A percentile compares a stretch with the other conserved stretches of the same genome.
These are phyloP conservation scores for Ischnura elegans DNA, from an alignment of 2,888 invertebrate genomes.

Conservation along the genomic window DNA sequence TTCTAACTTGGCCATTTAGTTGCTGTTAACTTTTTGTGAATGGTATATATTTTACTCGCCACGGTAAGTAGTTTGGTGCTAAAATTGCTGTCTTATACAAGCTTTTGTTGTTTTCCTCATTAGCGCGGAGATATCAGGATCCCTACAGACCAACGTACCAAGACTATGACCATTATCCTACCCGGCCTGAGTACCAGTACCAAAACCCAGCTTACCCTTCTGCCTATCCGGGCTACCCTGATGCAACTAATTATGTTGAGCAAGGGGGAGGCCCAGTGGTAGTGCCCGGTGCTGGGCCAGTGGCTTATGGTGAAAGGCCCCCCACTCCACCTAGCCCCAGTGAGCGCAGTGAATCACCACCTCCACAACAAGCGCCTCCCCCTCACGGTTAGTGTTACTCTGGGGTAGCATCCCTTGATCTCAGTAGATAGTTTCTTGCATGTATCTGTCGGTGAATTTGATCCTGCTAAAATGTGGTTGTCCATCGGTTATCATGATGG, in stretches of 20 bases:
- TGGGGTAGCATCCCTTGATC: neutral
- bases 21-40: too few relatives aligned
- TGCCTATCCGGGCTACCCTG: constrained; percentile 73
- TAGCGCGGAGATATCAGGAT: constrained; percentile 72
- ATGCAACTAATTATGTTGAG: constrained; percentile 73
- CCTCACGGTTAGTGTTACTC: constrained; percentile 54
- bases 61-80: too few relatives aligned
- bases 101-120: constrained; percentile 14
- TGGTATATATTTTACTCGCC: too few relatives aligned
- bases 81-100: neutral
- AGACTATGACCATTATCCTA: constrained; percentile 82
- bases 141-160: constrained; percentile 80
- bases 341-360: constrained; percentile 80
- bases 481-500: too few relatives aligned
- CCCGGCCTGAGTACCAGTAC: constrained; percentile 77
- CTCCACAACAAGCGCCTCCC: constrained; percentile 77
- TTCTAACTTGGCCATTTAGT: too few relatives aligned
- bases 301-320: constrained; percentile 77
- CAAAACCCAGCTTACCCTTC: constrained; percentile 76
- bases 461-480: neutral
- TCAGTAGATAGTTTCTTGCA: neutral
- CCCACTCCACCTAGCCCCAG: constrained; percentile 80
- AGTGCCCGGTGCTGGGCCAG: constrained; percentile 73
- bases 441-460: neutral
- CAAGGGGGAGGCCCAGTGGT: constrained; percentile 72